These are phyloP conservation scores for Drosophila neocordata DNA, from an alignment of 1,140 invertebrate genomes.

Conservation along the genomic window DNA sequence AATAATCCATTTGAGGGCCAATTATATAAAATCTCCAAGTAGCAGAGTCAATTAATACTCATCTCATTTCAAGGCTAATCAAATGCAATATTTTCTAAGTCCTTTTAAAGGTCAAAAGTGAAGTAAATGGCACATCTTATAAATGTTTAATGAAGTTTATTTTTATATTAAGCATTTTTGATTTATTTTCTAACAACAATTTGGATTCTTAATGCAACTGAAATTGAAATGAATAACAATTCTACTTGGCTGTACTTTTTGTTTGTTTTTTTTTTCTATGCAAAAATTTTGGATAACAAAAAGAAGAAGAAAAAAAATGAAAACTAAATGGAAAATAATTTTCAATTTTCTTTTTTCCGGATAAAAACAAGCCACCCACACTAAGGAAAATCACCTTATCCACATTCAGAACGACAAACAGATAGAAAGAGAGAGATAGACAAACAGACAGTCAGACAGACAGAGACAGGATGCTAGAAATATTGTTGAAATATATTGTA, in stretches of 20 bases:
- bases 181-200: no score
- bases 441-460: not conserved
- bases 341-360: constrained; percentile 58
- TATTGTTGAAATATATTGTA: constrained; percentile 30
- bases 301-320: constrained; percentile 10
- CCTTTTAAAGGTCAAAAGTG: no score
- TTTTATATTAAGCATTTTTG: no score
- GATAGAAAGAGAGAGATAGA: not conserved
- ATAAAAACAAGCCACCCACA: not conserved
- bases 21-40: not conserved
- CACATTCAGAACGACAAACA: not conserved
- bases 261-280: not conserved
- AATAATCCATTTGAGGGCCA: not conserved
- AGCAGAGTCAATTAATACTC: not conserved
- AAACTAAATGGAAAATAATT: constrained; percentile 65
- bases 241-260: not conserved
- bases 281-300: not conserved
- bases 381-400: not conserved
- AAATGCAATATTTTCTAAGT: not conserved
- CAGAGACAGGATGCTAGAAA: constrained; percentile 4
- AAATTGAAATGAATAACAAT: constrained; percentile 3
- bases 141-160: no score
- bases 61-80: not conserved
- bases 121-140: no score
- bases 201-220: not conserved